Evolutionary conservation across 2,113 vertebrate species (phyloP).

Genomic region (Eulemur macaco): DNA sequence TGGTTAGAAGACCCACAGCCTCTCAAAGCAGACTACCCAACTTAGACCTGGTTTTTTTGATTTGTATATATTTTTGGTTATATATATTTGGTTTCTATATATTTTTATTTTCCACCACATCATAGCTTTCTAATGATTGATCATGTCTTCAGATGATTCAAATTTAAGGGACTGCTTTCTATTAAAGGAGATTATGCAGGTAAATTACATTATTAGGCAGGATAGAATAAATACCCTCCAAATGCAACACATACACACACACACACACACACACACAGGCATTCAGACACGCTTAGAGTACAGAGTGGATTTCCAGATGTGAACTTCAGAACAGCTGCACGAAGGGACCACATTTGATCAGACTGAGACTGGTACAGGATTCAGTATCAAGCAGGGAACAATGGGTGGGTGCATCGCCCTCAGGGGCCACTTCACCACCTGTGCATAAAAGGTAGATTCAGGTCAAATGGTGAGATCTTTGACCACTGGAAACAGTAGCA

Average conservation of each 20-base stretch:
- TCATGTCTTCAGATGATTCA: not conserved
- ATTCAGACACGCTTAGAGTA: not conserved
- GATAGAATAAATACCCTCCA: not conserved
- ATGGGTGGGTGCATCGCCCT: rapidly evolving
- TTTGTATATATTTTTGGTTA: not conserved
- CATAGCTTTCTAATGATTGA: not conserved
- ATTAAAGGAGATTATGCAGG: not conserved
- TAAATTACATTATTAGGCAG: not conserved
- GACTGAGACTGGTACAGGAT: not conserved
- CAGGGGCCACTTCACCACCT: not conserved
- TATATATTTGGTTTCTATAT: not conserved
- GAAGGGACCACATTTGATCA: not conserved
- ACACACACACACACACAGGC: not conserved
- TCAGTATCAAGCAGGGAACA: not conserved
- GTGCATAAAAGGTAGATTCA: not conserved
- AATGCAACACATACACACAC: not conserved
- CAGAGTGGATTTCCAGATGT: not conserved
- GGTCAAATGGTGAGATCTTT: not conserved
- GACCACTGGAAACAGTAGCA: not conserved
- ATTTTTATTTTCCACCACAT: not conserved
- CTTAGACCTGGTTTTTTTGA: not conserved
- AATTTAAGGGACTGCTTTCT: not conserved
- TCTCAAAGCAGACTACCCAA: not conserved
- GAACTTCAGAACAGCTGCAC: rapidly evolving
- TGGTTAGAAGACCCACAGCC: rapidly evolving